Evolutionary conservation across 2,888 invertebrate species (phyloP).

Genomic region (Gastracanthus pulcherrimus): DNA sequence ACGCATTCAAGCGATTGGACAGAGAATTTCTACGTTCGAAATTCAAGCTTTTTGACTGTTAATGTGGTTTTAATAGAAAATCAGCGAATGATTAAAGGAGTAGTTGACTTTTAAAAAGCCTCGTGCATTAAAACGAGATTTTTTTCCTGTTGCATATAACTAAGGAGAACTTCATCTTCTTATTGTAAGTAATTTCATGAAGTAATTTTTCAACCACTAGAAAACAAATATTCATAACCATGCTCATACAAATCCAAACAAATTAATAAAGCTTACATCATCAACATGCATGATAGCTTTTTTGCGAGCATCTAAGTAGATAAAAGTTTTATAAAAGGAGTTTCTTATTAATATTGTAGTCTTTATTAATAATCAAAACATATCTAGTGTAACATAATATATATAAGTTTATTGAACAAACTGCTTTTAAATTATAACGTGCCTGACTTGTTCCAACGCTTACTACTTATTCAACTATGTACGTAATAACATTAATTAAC

Average conservation of each 20-base stretch:
- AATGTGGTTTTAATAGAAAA: slow-evolving; percentile 31
- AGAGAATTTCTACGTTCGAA: neutral
- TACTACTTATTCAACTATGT: no score
- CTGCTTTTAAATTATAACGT: neutral
- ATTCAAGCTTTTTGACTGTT: slow-evolving; percentile 28
- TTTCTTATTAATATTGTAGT: neutral
- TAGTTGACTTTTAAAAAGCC: slow-evolving; percentile 8
- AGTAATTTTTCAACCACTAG: slow-evolving; percentile 49
- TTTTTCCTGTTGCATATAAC: slow-evolving; percentile 58
- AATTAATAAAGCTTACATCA: slow-evolving; percentile 9
- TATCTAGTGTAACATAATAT: neutral
- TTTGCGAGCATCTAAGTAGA: slow-evolving; percentile 8
- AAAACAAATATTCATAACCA: slow-evolving; percentile 36
- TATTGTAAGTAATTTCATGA: slow-evolving; percentile 56
- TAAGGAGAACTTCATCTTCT: slow-evolving; percentile 54
- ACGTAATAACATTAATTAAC: no score
- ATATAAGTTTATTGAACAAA: no score
- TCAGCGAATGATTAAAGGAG: slow-evolving; percentile 15
- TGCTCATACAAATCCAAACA: slow-evolving; percentile 10
- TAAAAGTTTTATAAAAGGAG: neutral
- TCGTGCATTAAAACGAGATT: slow-evolving; percentile 40
- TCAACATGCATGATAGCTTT: slow-evolving; percentile 38
- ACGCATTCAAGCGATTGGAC: slow-evolving; percentile 15
- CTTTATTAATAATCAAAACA: slow-evolving; percentile 39
- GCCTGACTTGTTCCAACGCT: no score